Conservation (phyloP, 2,797 vertebrate species). For the Caiman crocodilus region DNA sequence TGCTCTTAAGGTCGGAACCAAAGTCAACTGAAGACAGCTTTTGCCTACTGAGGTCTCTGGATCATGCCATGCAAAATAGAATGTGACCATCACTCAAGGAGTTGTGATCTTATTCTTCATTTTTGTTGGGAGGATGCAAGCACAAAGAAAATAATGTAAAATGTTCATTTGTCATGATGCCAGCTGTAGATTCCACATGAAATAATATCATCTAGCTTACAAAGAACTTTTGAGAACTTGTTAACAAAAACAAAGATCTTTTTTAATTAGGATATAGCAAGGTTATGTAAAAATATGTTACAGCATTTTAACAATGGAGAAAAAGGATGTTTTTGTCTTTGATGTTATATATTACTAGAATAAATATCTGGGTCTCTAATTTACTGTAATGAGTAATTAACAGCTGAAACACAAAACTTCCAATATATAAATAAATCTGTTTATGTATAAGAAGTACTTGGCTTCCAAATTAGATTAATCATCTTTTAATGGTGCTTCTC, state of each 20-base stretch:
- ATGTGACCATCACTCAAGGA: background rate
- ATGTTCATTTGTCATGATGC: background rate
- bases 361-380: slow-evolving; percentile 11
- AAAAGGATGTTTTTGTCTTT: background rate
- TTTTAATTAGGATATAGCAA: background rate
- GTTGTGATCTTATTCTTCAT: background rate
- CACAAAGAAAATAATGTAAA: background rate
- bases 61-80: background rate
- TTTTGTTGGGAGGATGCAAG: background rate
- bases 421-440: background rate
- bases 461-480: background rate
- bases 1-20: background rate
- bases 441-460: background rate
- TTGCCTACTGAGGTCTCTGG: background rate
- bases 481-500: background rate
- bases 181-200: background rate
- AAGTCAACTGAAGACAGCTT: background rate
- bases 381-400: slow-evolving; percentile 1
- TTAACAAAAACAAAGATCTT: background rate
- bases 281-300: background rate
- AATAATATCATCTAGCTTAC: background rate
- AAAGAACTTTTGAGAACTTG: background rate
- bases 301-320: background rate
- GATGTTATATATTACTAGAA: background rate
- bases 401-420: background rate